A percentile compares a stretch with the other conserved stretches of the same genome.
These are phyloP conservation scores for Kuschelorhynchus macadamiae DNA, from an alignment of 2,888 invertebrate genomes.

Conservation along the genomic window DNA sequence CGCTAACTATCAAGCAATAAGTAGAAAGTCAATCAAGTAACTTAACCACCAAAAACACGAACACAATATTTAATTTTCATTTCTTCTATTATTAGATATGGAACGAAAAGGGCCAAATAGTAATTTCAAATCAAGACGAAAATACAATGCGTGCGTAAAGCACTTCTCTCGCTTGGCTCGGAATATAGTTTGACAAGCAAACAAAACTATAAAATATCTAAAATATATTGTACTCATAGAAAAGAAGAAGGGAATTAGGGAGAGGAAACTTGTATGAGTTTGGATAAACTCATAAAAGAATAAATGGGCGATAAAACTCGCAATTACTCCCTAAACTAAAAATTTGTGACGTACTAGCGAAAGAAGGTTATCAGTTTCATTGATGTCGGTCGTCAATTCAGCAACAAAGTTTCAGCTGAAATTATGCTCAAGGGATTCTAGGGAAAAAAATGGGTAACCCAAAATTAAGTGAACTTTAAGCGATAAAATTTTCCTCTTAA, in stretches of 20 bases:
- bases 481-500: too few species aligned
- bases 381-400: neutral
- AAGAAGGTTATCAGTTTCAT: too few species aligned
- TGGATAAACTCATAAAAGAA: slow-evolving; percentile 33
- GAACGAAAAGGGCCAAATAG: too few species aligned
- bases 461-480: too few species aligned
- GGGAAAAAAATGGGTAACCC: too few species aligned
- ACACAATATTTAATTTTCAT: too few species aligned
- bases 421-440: too few species aligned
- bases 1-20: too few species aligned
- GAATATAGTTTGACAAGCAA: slow-evolving; percentile 22
- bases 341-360: slow-evolving; percentile 17
- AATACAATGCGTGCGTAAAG: neutral
- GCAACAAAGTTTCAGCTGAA: neutral
- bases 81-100: too few species aligned
- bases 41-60: too few species aligned
- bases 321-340: slow-evolving; percentile 14
- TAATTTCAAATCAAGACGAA: neutral
- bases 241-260: slow-evolving; percentile 11
- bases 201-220: slow-evolving; percentile 42
- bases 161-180: neutral
- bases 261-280: slow-evolving; percentile 4
- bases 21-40: too few species aligned
- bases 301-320: slow-evolving; percentile 36
- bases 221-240: slow-evolving; percentile 18